Evolutionary conservation across 2,113 vertebrate species (phyloP), one percentile per base, ranked within the genome.

Genomic region (Tapirus terrestris): DNA sequence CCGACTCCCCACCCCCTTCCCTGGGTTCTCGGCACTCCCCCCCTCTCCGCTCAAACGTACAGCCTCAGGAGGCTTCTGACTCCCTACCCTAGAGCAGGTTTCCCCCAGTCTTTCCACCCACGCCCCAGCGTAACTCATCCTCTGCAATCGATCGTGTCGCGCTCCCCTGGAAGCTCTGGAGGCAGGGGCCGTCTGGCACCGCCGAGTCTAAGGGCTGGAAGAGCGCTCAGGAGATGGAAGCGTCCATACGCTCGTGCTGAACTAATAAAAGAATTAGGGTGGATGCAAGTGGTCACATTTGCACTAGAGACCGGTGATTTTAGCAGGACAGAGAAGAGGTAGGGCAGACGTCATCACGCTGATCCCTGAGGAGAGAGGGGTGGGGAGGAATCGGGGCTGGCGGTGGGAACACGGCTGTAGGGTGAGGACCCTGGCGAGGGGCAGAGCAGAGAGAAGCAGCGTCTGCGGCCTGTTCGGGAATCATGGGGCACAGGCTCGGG

Each of bases 371-470:
- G 56, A 36, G 23, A 48, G 31, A 36, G 17, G 20, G 6, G 63
- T 8, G 25, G 6, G 6, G 60, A 29, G 20, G 9, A 33, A 39
- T 16, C 0, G 17, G 58, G 23, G 39, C 72, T 0, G 21, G n/a
- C 51, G 39, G 53, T 14, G 11, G 12, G 16, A 16, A 8, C 6
- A 13, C 8, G 82, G 77, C 56, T 58, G 12, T 4, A 11, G 25
- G 11, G 4, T 29, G 9, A 27, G 3, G 51, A 3, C 20, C 2
- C 29, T 16, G 4, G n/a, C 3, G 31, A 48, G 33, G 23, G 43
- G 23, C 27, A 33, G 83, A 33, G 39, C 56, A 18, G 58, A 48
- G 31, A 27, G 18, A 27, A 29, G 48, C 33, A 6, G 33, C 13
- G 36, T 11, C 61, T 11, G 65, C 12, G 84, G 33, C 33, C 56